phyloP scores from a whole-genome alignment of 37 sponge, comb jelly and placozoan species.

The Mnemiopsis leidyi region DNA sequence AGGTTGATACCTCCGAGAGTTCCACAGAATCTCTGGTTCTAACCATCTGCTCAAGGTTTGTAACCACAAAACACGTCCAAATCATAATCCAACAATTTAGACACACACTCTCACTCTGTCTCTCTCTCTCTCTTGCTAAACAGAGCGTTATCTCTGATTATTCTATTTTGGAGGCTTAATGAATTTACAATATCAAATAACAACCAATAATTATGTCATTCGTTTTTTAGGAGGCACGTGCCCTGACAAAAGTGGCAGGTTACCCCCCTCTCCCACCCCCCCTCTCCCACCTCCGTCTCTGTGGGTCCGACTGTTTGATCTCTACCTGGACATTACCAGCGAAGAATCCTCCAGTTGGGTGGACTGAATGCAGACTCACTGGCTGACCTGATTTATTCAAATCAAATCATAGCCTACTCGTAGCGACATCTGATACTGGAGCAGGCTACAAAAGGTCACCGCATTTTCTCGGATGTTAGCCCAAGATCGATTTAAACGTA shows the following conservation, averaged over 20 bases:
- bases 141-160: neutral
- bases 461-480: too few relatives aligned
- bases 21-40: too few relatives aligned
- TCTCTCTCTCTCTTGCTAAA: too few relatives aligned
- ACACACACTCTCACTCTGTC: too few relatives aligned
- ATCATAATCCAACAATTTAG: too few relatives aligned
- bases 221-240: neutral
- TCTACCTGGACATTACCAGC: neutral
- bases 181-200: neutral
- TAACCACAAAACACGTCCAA: too few relatives aligned
- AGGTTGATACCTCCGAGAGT: too few relatives aligned
- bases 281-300: neutral
- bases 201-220: neutral
- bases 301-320: neutral
- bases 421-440: neutral
- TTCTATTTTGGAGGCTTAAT: neutral
- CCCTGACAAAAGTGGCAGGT: neutral
- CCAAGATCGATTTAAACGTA: neutral
- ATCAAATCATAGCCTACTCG: neutral
- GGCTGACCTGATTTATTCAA: neutral
- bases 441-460: neutral
- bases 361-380: neutral
- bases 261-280: neutral
- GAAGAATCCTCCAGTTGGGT: neutral
- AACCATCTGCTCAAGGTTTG: too few relatives aligned